A percentile compares a stretch with the other conserved stretches of the same genome.
Evolutionary conservation across 2,888 invertebrate genomes (phyloP).

Genomic region (Litoditis marina): DNA sequence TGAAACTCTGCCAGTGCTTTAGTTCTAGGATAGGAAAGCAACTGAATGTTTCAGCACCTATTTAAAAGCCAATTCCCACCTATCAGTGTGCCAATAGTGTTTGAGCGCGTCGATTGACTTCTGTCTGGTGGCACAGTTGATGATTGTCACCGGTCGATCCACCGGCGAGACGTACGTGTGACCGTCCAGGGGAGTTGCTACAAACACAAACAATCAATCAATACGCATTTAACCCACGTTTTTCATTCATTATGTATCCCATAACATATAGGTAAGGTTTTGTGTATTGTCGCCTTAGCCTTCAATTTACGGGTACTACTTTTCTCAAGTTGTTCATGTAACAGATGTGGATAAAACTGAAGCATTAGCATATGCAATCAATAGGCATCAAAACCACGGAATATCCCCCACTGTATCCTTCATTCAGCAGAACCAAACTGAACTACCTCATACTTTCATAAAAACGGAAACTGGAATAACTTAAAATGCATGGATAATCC

Average conservation of each 20-base stretch:
- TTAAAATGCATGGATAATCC: no score
- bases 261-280: background rate
- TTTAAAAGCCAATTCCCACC: slow-evolving; percentile 4
- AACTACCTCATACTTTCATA: no score
- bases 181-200: slow-evolving; percentile 41
- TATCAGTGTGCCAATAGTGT: slow-evolving; percentile 34
- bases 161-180: slow-evolving; percentile 13
- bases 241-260: background rate
- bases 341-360: no score
- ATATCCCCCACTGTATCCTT: no score
- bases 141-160: slow-evolving; percentile 18
- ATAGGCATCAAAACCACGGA: no score
- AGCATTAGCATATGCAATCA: no score
- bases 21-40: no score
- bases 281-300: background rate
- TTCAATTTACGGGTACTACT: background rate
- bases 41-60: no score
- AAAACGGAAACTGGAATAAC: no score
- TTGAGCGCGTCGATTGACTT: slow-evolving; percentile 29
- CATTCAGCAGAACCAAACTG: no score
- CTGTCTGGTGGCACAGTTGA: slow-evolving; percentile 32
- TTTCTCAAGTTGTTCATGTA: background rate
- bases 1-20: no score
- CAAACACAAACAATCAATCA: background rate
- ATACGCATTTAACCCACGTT: no score